Base-by-base conservation (phyloP, 2,113 vertebrate species). In the Pelusios castaneus region DNA sequence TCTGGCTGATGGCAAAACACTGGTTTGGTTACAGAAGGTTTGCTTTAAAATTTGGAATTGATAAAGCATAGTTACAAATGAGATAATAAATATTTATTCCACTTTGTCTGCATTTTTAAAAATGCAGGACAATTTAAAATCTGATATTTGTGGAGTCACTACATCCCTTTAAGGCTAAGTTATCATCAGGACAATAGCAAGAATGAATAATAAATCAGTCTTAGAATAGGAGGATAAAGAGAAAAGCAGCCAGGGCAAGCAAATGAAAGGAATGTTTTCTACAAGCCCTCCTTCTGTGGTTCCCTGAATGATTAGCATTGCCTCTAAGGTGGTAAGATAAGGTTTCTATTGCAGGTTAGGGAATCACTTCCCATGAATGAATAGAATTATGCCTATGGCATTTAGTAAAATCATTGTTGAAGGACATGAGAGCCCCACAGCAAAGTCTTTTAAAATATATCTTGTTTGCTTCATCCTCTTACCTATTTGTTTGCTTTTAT, bases 381-480 rank as follows among this genome's bases (percentile, higher is more conserved):
- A 96, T 49, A 96, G 94, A 96, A 96, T 90, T 93, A 88, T 22
- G 89, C 93, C 77, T 24, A 21, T 93, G 80, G 94, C 82, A 95
- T 95, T 88, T 88, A 89, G 93, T 52, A 79, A 89, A 98, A 96
- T 97, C 90, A 95, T 58, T 96, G 95, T 87, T 88, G 93, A 97
- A 97, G 89, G 84, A 97, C 89, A 94, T 88, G 47, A 77, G 91
- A 95, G 76, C 77, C 89, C 86, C 94, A 90, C 49, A 96, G 88
- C 60, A 89, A 96, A 93, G 85, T 84, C 41, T 93, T 94, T 92
- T 3, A 96, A 94, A 95, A 63, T 82, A 87, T 63, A 58, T 45
- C 91, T 91, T 91, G 58, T 89, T 95, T 52, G 43, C 60, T 89
- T 91, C 92, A 79, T 87, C 90, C 76, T 95, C 77, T 92, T 95